A percentile compares a stretch with the other conserved stretches of the same genome.
Conservation (phyloP, 1,140 invertebrate genomes). For the Goniozus legneri region DNA sequence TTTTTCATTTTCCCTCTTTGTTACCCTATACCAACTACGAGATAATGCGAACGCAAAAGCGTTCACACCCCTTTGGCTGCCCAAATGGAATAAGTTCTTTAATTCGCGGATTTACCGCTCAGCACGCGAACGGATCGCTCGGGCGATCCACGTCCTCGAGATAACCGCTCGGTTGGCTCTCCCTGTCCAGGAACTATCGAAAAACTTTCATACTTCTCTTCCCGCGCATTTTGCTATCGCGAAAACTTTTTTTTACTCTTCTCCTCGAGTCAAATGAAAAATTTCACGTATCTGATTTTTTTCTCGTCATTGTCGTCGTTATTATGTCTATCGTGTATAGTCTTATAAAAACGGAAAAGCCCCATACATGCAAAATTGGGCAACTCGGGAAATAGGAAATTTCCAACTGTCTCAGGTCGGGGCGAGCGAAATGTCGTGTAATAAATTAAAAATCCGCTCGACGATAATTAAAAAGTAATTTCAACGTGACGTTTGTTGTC, state of each 20-base stretch:
- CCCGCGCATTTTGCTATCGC: constrained; percentile 4
- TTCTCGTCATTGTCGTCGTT: neutral
- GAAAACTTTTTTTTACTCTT: constrained; percentile 9
- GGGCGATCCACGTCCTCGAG: constrained; percentile 24
- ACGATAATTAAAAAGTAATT: constrained; percentile 50
- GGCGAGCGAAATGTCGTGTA: constrained; percentile 28
- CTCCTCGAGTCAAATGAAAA: constrained; percentile 8
- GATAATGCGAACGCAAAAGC: constrained; percentile 54
- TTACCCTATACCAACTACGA: constrained; percentile 26
- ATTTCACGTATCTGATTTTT: neutral
- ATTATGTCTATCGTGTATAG: constrained; percentile 18
- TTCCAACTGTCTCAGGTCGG: constrained; percentile 12
- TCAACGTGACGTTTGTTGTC: constrained; percentile 31
- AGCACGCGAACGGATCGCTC: constrained; percentile 28
- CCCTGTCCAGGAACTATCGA: constrained; percentile 11
- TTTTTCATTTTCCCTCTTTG: constrained; percentile 34
- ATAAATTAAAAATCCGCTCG: constrained; percentile 42
- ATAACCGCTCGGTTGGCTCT: constrained; percentile 26
- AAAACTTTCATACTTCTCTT: constrained; percentile 14
- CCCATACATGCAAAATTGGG: neutral
- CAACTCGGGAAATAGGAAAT: constrained; percentile 30
- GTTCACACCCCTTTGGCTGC: constrained; percentile 56
- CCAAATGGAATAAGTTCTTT: constrained; percentile 58
- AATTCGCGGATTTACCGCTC: constrained; percentile 55
- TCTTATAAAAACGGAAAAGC: constrained; percentile 39